These are phyloP conservation scores for Xenus cinereus DNA, from an alignment of 2,113 vertebrate species.

Conservation along the genomic window DNA sequence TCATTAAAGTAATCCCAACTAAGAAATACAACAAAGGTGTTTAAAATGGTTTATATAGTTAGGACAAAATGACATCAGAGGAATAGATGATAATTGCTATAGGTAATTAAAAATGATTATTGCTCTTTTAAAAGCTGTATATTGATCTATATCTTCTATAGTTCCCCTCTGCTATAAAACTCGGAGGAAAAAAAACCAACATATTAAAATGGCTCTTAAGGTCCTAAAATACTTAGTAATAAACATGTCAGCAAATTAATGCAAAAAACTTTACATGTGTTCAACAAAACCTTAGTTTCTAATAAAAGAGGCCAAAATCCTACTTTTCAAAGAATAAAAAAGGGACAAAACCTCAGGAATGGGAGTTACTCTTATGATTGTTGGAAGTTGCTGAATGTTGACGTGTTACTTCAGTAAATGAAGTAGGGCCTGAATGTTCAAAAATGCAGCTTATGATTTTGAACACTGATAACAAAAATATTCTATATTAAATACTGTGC, in stretches of 20 bases:
- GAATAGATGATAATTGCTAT: neutral
- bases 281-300: neutral
- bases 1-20: neutral
- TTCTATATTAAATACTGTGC: neutral
- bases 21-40: neutral
- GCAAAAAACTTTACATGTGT: neutral
- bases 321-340: neutral
- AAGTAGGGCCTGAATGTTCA: neutral
- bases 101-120: neutral
- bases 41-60: neutral
- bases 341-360: accelerated
- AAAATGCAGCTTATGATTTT: neutral
- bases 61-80: neutral
- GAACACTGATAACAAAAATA: neutral
- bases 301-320: neutral
- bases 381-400: neutral
- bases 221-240: neutral
- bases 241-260: neutral
- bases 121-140: neutral
- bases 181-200: neutral
- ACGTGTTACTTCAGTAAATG: neutral
- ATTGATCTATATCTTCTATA: neutral
- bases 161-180: neutral
- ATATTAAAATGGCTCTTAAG: neutral
- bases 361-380: neutral